Evolutionary conservation across 2,888 invertebrate species (phyloP).

Genomic region (Eristalinus aeneus): DNA sequence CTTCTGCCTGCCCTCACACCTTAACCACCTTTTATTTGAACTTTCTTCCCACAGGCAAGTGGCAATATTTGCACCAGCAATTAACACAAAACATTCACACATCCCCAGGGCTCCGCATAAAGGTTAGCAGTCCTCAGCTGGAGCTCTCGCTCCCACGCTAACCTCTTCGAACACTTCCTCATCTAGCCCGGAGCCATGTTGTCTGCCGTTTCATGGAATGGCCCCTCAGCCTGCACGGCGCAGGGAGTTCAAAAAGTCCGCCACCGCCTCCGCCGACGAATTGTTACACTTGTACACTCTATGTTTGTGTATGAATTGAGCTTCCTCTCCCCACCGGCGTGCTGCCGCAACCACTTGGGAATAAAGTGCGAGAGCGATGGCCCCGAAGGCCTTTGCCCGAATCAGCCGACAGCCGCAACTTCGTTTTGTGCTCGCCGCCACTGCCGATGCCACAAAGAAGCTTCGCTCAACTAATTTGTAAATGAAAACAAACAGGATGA

Average conservation of each 20-base stretch:
- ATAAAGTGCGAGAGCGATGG: conserved; percentile 49
- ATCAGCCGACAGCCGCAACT: conserved; percentile 41
- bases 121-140: neutral
- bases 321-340: neutral
- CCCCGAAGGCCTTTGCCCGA: conserved; percentile 40
- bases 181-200: conserved; percentile 56
- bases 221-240: conserved; percentile 31
- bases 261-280: conserved; percentile 21
- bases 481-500: conserved; percentile 72
- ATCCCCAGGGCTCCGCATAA: neutral
- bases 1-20: neutral
- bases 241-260: conserved; percentile 18
- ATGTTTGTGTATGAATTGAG: conserved; percentile 53
- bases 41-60: neutral
- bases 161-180: conserved; percentile 24
- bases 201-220: conserved; percentile 60
- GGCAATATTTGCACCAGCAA: neutral
- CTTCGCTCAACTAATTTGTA: conserved; percentile 71
- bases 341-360: conserved; percentile 30
- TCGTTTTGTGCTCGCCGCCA: conserved; percentile 34
- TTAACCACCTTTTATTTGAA: neutral
- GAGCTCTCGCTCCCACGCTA: neutral
- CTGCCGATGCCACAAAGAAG: conserved; percentile 46
- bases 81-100: neutral
- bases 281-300: conserved; percentile 60